Evolutionary conservation across 2,888 invertebrate species (phyloP).

Genomic region (Tinea semifulvella): DNA sequence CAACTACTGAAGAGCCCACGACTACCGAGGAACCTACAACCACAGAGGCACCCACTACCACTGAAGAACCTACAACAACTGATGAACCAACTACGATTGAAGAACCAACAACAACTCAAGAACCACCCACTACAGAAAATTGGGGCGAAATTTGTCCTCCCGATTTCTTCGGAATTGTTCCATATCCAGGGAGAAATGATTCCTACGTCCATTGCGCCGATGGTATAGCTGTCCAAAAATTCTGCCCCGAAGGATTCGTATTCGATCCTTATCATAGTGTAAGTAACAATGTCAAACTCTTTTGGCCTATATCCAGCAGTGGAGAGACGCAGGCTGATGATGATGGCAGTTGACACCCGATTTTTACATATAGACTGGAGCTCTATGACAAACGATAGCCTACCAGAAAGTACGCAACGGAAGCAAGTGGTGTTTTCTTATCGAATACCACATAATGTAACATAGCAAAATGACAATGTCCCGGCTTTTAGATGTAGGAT

Average conservation of each 20-base stretch:
- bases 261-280: slow-evolving; percentile 8
- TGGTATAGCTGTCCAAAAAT: slow-evolving; percentile 12
- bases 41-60: not conserved
- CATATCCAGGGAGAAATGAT: slow-evolving; percentile 4
- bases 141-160: not conserved
- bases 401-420: no score
- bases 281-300: no score
- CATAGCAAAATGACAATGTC: no score
- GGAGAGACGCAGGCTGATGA: no score
- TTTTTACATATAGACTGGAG: no score
- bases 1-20: slow-evolving; percentile 4
- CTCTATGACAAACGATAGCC: no score
- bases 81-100: not conserved
- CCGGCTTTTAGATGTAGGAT: no score
- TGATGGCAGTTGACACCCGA: no score
- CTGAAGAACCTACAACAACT: not conserved
- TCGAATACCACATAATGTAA: no score
- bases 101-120: not conserved
- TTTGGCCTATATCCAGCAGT: no score
- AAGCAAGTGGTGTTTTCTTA: no score
- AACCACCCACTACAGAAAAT: not conserved
- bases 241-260: slow-evolving; percentile 12
- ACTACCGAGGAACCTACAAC: slow-evolving; percentile 1
- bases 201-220: slow-evolving; percentile 12
- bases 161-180: slow-evolving; percentile 11